Evolutionary conservation across 2,113 vertebrate genomes (phyloP), one percentile per base, ranked within the genome.

Genomic region (Prionailurus bengalensis): DNA sequence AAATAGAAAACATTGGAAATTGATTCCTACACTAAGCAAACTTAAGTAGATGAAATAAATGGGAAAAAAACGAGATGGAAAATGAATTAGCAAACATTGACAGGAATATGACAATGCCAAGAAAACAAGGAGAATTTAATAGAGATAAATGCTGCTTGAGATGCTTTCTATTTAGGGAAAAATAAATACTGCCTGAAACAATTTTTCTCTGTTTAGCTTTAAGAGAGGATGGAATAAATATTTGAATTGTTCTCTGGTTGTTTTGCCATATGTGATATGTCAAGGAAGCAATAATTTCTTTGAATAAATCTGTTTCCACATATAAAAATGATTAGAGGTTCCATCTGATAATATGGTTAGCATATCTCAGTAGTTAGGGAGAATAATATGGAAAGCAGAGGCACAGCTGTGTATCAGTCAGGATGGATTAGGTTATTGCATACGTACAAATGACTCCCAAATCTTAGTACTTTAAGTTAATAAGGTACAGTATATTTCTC

Each of bases 1-100:
- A 97, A 95, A 58, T 65, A 31, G 23, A 55, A 89, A 95, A 85
- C 25, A 89, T 39, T 88, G 58, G 70, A 97, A 87, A 89, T 19
- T 36, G 19, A 95, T 61, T 76, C 55, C 13, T 48, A 0, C 11
- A 55, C 33, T 93, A 71, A 90, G 58, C 23, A 88, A 97, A 80
- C 29, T 61, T 70, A 79, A 95, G 31, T 42, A 65, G 25, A 81
- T 27, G 12, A 92, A 97, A 80, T 63, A 91, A 83, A 82, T 53
- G 48, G 42, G 0, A 7, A 83, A 94, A 42, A 81, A 76, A 39
- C 58, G 31, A 89, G 16, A 93, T 48, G 19, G 25, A 90, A 85
- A 88, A 81, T 84, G 7, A 93, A 91, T 74, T 89, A 42, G 85
- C 31, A 94, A 48, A 68, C 66, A 89, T 31, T 91, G 65, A 93